These are phyloP conservation scores for Botia kubotai DNA, from an alignment of 2,797 vertebrate genomes.

Conservation along the genomic window DNA sequence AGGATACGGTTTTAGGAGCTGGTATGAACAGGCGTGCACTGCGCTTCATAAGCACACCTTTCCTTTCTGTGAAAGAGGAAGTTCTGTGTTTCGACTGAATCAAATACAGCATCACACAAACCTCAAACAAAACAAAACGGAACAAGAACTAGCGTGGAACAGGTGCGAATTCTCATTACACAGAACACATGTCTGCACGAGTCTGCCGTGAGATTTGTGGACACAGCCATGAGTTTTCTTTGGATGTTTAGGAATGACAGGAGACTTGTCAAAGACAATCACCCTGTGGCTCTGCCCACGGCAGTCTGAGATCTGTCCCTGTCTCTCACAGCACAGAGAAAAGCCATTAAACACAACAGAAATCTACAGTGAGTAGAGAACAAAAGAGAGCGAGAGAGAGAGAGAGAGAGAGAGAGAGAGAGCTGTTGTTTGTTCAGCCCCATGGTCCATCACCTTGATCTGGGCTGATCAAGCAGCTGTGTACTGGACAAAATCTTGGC, in stretches of 20 bases:
- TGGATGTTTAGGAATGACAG: constrained; percentile 10
- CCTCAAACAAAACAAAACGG: not conserved
- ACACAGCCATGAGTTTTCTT: constrained; percentile 14
- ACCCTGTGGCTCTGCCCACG: constrained; percentile 25
- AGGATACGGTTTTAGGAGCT: too few relatives aligned
- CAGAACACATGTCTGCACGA: not conserved
- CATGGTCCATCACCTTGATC: constrained; percentile 63
- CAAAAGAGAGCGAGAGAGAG: not conserved
- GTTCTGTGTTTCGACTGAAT: not conserved
- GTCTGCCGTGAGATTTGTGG: constrained; percentile 21
- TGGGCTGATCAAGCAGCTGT: constrained; percentile 55
- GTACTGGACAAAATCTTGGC: constrained; percentile 49
- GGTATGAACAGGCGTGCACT: too few relatives aligned
- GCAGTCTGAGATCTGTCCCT: constrained; percentile 32
- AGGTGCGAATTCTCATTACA: not conserved
- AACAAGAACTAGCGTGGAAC: constrained; percentile 11
- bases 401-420: not conserved
- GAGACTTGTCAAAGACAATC: constrained; percentile 37
- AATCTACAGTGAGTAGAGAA: constrained; percentile 23
- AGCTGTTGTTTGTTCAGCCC: constrained; percentile 59
- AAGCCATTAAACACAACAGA: constrained; percentile 33
- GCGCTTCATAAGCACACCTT: not conserved
- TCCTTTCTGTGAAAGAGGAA: not conserved
- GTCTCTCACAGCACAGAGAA: constrained; percentile 28
- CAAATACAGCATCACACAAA: not conserved